Evolutionary conservation across 2,888 invertebrate species (phyloP).

Genomic region (Thysanoteuthis rhombus): DNA sequence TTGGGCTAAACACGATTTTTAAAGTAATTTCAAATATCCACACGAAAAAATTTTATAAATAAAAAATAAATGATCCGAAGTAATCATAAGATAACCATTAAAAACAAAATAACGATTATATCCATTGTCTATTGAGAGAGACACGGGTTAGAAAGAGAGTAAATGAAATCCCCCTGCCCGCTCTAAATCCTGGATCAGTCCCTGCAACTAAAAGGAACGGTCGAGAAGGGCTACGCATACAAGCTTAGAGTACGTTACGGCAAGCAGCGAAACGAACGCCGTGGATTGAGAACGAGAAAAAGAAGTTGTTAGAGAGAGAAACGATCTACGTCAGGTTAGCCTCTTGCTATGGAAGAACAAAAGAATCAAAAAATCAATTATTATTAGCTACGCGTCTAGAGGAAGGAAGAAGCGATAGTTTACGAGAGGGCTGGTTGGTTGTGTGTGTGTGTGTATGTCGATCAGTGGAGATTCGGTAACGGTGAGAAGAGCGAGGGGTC

Average conservation of each 20-base stretch:
- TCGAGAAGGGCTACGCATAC: background rate
- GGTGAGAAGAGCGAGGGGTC: background rate
- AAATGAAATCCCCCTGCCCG: too few species aligned
- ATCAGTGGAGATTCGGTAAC: background rate
- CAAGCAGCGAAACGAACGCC: background rate
- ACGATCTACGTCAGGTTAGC: background rate
- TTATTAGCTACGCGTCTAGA: background rate
- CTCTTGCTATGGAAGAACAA: constrained; percentile 12
- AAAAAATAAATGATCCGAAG: too few species aligned
- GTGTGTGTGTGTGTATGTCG: background rate
- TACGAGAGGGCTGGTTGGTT: constrained; percentile 12
- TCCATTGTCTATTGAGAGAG: too few species aligned
- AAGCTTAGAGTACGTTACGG: background rate
- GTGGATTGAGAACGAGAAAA: background rate
- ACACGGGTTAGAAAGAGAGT: too few species aligned
- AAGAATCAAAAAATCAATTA: constrained; percentile 12
- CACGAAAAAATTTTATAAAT: too few species aligned
- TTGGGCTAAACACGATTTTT: too few species aligned
- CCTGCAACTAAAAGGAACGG: too few species aligned
- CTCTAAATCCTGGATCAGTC: too few species aligned
- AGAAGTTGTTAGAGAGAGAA: background rate
- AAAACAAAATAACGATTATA: too few species aligned
- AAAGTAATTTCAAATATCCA: too few species aligned
- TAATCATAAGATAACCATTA: too few species aligned
- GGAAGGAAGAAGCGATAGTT: background rate